Evolutionary conservation across 2,888 invertebrate genomes (phyloP).

Genomic region (Epinotia nisella): DNA sequence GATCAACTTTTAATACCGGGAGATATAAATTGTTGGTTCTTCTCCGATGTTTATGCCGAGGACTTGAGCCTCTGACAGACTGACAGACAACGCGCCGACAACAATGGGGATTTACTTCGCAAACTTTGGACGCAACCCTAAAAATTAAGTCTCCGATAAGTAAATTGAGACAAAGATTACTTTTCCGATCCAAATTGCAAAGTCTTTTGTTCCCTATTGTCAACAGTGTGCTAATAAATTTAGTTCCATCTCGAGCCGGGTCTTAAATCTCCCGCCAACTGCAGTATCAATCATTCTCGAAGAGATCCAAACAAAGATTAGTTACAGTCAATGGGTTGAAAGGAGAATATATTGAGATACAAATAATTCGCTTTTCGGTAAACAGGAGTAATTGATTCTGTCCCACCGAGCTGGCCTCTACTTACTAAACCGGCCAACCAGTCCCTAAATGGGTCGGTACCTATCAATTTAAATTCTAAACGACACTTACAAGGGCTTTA

Average conservation of each 20-base stretch:
- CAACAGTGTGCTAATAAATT: slow-evolving; percentile 71
- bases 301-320: slow-evolving; percentile 70
- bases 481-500: slow-evolving; percentile 17
- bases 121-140: slow-evolving; percentile 43
- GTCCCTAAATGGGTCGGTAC: slow-evolving; percentile 25
- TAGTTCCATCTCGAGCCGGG: slow-evolving; percentile 63
- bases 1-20: background rate
- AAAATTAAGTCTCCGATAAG: slow-evolving; percentile 62
- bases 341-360: slow-evolving; percentile 59
- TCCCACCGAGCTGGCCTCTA: slow-evolving; percentile 45
- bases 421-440: slow-evolving; percentile 44
- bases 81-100: slow-evolving; percentile 27
- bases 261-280: slow-evolving; percentile 64
- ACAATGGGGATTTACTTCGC: slow-evolving; percentile 32
- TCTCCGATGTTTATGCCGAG: background rate
- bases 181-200: slow-evolving; percentile 53
- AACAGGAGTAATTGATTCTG: slow-evolving; percentile 56
- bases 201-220: slow-evolving; percentile 68
- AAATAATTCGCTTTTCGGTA: slow-evolving; percentile 59
- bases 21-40: slow-evolving; percentile 4
- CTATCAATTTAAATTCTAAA: slow-evolving; percentile 35
- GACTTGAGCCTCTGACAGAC: slow-evolving; percentile 27
- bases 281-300: slow-evolving; percentile 71
- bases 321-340: slow-evolving; percentile 66
- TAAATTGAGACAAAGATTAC: slow-evolving; percentile 66